Conservation (phyloP, 2,888 invertebrate species). For the Hirtodrosophila cameraria region DNA sequence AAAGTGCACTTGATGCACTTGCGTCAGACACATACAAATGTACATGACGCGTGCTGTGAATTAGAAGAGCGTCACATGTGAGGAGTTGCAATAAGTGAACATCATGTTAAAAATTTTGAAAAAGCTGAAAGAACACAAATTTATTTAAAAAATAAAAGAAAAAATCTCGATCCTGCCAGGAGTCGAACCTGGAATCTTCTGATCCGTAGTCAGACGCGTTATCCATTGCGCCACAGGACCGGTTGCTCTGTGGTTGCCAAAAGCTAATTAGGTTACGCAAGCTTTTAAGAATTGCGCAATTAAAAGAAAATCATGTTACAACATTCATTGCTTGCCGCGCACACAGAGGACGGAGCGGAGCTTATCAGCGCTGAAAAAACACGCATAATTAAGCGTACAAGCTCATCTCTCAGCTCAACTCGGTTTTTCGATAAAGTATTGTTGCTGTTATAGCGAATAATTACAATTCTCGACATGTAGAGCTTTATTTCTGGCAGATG, state of each 20-base stretch:
- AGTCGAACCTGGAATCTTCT: slow-evolving; percentile 83
- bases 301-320: not conserved
- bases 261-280: not conserved
- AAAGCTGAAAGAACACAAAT: not conserved
- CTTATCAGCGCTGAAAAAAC: too few relatives aligned
- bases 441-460: too few relatives aligned
- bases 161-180: slow-evolving; percentile 60
- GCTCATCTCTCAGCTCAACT: too few relatives aligned
- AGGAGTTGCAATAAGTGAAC: too few relatives aligned
- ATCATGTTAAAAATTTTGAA: too few relatives aligned
- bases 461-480: too few relatives aligned
- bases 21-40: not conserved
- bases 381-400: too few relatives aligned
- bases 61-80: not conserved
- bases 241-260: rapidly evolving
- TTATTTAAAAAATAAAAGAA: not conserved
- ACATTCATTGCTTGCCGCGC: too few relatives aligned
- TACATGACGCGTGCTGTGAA: not conserved
- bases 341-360: too few relatives aligned
- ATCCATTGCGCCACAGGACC: slow-evolving; percentile 75
- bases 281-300: not conserved
- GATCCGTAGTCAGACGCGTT: slow-evolving; percentile 84
- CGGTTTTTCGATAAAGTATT: too few relatives aligned
- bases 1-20: slow-evolving; percentile 7
- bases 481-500: too few relatives aligned